These are phyloP conservation scores for Meloidogyne chitwoodi DNA, from an alignment of 1,140 invertebrate species.

Conservation along the genomic window DNA sequence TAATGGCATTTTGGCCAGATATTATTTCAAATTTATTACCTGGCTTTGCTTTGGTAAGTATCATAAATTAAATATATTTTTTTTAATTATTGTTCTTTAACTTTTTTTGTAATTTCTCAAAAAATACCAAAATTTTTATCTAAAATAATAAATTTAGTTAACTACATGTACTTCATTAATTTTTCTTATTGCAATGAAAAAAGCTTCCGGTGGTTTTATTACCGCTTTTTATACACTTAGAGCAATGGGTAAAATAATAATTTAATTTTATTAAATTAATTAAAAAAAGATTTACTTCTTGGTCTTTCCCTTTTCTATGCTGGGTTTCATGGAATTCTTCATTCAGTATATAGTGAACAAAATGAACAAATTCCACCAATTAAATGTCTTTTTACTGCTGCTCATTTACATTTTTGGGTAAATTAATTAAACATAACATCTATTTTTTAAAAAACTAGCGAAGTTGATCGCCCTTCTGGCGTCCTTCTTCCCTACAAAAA, in stretches of 20 bases:
- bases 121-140: too few species aligned
- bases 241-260: neutral
- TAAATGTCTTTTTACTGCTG: conserved; percentile 23
- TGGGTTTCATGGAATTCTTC: conserved; percentile 31
- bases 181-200: neutral
- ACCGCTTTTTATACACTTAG: conserved; percentile 1
- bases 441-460: neutral
- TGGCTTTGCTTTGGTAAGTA: neutral
- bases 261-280: neutral
- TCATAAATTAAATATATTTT: neutral
- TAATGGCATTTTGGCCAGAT: conserved; percentile 12
- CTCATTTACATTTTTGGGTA: conserved; percentile 28
- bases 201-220: neutral
- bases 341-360: conserved; percentile 22
- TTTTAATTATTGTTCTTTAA: too few species aligned
- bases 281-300: conserved; percentile 28
- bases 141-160: neutral
- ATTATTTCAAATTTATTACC: neutral
- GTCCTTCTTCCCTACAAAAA: too few species aligned
- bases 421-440: neutral
- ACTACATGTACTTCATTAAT: neutral
- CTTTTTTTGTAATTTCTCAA: too few species aligned
- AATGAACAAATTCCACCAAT: conserved; percentile 18
- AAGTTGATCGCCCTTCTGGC: too few species aligned
- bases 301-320: conserved; percentile 32